These are phyloP conservation scores for Bombus difficillimus DNA, from an alignment of 1,140 invertebrate species.

Conservation along the genomic window DNA sequence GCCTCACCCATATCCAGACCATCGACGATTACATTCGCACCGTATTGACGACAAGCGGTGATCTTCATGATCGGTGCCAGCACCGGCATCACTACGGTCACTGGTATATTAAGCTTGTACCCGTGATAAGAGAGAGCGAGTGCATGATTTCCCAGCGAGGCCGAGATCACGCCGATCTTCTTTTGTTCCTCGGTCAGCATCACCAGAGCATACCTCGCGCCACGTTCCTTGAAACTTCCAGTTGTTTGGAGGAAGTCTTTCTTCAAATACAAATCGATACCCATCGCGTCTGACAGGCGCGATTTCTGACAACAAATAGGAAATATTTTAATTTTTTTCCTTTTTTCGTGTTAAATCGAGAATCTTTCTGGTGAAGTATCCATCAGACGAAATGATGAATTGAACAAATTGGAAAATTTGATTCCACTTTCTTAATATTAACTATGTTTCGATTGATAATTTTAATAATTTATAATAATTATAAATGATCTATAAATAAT, in stretches of 20 bases:
- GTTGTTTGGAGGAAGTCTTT: conserved; percentile 96
- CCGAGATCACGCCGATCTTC: conserved; percentile 92
- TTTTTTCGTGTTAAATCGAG: not conserved
- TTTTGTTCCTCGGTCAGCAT: conserved; percentile 89
- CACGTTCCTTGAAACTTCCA: conserved; percentile 97
- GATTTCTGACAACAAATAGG: conserved; percentile 84
- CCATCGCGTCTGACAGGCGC: conserved; percentile 89
- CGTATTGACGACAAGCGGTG: conserved; percentile 91
- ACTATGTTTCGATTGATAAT: too few relatives aligned
- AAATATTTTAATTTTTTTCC: not conserved
- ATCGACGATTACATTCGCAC: conserved; percentile 92
- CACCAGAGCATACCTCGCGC: conserved; percentile 92
- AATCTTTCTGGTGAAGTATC: not conserved
- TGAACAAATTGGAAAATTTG: too few relatives aligned
- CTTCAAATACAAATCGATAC: conserved; percentile 95
- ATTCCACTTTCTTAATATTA: too few relatives aligned
- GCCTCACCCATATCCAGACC: conserved; percentile 94
- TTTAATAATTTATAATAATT: too few relatives aligned
- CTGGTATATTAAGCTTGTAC: conserved; percentile 89
- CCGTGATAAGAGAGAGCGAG: conserved; percentile 95
- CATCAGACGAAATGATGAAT: too few relatives aligned
- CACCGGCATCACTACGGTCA: conserved; percentile 97
- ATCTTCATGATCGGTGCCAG: conserved; percentile 97
- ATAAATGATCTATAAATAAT: too few relatives aligned
- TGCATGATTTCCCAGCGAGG: conserved; percentile 96